Conservation (phyloP, 2,888 invertebrate genomes). For the Allygus modestus region DNA sequence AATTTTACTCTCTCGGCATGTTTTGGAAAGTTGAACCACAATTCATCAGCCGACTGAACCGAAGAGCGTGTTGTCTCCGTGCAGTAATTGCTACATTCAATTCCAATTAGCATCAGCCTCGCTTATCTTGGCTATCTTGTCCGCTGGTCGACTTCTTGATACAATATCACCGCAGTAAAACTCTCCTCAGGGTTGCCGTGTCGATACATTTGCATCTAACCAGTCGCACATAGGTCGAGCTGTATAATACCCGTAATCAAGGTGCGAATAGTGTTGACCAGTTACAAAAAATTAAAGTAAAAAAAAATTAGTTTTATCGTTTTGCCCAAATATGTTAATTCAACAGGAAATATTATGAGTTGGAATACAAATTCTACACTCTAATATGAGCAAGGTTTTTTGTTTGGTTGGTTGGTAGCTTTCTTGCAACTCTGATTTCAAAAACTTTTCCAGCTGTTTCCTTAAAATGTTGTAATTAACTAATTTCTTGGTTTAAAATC, state of each 20-base stretch:
- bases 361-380: too few species aligned
- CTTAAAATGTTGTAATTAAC: too few species aligned
- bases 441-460: too few species aligned
- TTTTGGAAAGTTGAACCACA: not conserved
- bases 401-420: too few species aligned
- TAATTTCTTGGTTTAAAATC: too few species aligned
- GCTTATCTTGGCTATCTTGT: slow-evolving; percentile 35
- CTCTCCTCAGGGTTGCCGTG: not conserved
- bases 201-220: not conserved
- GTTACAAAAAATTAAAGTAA: too few species aligned
- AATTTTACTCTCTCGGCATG: too few species aligned
- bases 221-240: not conserved
- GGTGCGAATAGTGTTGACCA: not conserved
- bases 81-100: slow-evolving; percentile 38
- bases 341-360: too few species aligned
- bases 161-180: slow-evolving; percentile 13
- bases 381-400: too few species aligned
- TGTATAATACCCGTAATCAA: not conserved
- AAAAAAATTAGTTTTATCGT: too few species aligned
- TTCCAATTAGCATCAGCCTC: slow-evolving; percentile 34
- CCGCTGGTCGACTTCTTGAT: not conserved
- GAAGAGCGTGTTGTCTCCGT: not conserved
- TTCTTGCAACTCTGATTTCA: too few species aligned
- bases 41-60: not conserved
- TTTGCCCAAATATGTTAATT: too few species aligned